Conservation (phyloP, 2,797 vertebrate genomes). For the Phataginus tricuspis region DNA sequence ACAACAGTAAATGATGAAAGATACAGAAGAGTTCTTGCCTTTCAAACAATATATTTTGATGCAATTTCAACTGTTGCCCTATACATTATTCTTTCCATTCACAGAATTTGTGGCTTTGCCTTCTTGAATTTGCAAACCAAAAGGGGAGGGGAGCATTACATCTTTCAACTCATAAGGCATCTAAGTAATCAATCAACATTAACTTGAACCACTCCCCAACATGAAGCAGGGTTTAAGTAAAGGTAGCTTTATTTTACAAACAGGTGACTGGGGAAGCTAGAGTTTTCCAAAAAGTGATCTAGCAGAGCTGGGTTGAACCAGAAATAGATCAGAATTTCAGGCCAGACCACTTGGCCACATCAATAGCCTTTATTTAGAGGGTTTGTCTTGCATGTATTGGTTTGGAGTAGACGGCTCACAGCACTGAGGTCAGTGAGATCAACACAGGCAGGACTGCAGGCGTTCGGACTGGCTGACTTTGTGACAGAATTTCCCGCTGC, state of each 20-base stretch:
- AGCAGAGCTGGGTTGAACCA: constrained; percentile 47
- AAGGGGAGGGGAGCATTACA: neutral
- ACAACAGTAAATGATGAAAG: neutral
- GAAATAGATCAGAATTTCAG: constrained; percentile 49
- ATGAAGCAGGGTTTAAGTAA: neutral
- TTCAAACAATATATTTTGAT: constrained; percentile 41
- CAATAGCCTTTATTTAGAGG: constrained; percentile 40
- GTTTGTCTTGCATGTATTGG: constrained; percentile 48
- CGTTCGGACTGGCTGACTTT: constrained; percentile 32
- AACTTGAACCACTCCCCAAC: neutral
- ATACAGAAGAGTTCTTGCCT: neutral
- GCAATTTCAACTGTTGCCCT: neutral
- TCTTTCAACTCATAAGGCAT: neutral
- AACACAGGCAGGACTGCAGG: neutral
- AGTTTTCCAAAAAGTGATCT: constrained; percentile 16
- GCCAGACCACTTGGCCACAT: constrained; percentile 57
- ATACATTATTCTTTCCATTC: neutral
- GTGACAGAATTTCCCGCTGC: constrained; percentile 53
- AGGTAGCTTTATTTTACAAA: neutral
- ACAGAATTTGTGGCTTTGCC: neutral
- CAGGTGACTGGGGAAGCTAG: neutral
- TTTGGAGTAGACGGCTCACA: constrained; percentile 53
- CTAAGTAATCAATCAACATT: neutral
- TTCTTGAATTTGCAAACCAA: constrained; percentile 49
- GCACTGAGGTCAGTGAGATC: constrained; percentile 46